Base-by-base conservation (phyloP, 2,888 invertebrate species). In the Lithosia quadra region DNA sequence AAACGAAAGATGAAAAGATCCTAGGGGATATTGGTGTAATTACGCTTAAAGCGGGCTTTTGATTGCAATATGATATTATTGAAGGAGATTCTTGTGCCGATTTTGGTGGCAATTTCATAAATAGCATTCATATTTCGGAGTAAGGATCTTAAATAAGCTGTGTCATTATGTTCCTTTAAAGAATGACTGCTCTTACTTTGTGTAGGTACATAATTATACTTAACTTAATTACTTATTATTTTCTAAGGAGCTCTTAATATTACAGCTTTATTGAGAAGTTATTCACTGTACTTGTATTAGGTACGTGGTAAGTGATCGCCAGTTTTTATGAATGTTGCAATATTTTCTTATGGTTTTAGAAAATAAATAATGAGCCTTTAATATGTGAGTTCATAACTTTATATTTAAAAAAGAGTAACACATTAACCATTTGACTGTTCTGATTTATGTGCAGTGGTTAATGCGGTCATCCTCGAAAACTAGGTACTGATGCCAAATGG, bases 1-100 rank as follows among this genome's bases (percentile, higher is more conserved):
- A 59, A 65, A 58, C 11, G 49, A 65, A 58, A 65, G 24, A 49
- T 64, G 65, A 49, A 65, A 65, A 59, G 43, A 58, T 65, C 58
- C 24, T 24, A 59, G 22, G 49, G 58, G 58, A 9, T 49, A 49
- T 49, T n/a, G 49, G 49, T 56, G 21, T 49, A 24, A 65, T 65
- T 65, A 65, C 28, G 57, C 28, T 43, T 9, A 22, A 59, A 36
- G 58, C 58, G 43, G 28, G 58, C 28, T 65, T 58, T 58, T 57
- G 57, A 58, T 58, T 65, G 58, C 65, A 33, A 33, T 65, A 59
- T 49, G 13, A 56, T 57, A 33, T 65, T 65, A 65, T 39, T 65
- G 49, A 43, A 43, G 36, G 56, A 58, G 57, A 49, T 43, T 43
- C 43, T 55, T 34, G 55, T 28, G 33, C 55, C 34, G 22, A 34